Base-by-base conservation (phyloP, 23 tunicate species). In the Clavelina lepadiformis region DNA sequence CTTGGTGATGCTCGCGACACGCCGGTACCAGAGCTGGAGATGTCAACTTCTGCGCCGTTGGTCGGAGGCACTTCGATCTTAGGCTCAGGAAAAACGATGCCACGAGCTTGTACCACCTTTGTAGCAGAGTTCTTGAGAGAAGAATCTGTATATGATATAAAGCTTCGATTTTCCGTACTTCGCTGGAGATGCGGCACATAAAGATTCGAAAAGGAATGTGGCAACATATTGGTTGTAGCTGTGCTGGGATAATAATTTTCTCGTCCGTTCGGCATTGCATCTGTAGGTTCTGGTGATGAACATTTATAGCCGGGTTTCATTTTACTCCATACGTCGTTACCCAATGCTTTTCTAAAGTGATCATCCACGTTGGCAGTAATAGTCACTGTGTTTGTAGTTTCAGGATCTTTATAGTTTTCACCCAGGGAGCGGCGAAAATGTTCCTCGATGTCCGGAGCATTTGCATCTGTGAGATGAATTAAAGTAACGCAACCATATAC, bases 391-490 rank as follows among this genome's bases (percentile, higher is more conserved):
- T 84, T 71, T 46, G 27, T 35, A n/a, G 76, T 56, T 23, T 78
- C 69, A 1, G 13, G 44, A 13, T 60, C 45, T 31, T 70, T 70
- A 74, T 84, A 76, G 3, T 70, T 55, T 25, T 54, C 61, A 3
- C 83, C 79, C 20, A 84, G 67, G 3, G 93, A 84, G 13, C 93
- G 67, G 4, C 93, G 93, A 45, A 84, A 84, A 33, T 84, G 93
- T 30, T 84, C 93, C 7, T 84, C 85, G 7, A 69, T 49, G 29
- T 61, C 77, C 2, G 74, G 35, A 3, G 61, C 38, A 54, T 18
- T 49, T 31, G 35, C 62, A 13, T 53, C 63, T 28, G 38, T 6
- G 11, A 60, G 7, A 41, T 41, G 49, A 11, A 8, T 41, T 41
- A 41, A 8, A 8, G 15, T 41, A 8, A 15, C 15, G 15, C 49